Base-by-base conservation (phyloP, 1,140 invertebrate genomes). In the Papilio glaucus region DNA sequence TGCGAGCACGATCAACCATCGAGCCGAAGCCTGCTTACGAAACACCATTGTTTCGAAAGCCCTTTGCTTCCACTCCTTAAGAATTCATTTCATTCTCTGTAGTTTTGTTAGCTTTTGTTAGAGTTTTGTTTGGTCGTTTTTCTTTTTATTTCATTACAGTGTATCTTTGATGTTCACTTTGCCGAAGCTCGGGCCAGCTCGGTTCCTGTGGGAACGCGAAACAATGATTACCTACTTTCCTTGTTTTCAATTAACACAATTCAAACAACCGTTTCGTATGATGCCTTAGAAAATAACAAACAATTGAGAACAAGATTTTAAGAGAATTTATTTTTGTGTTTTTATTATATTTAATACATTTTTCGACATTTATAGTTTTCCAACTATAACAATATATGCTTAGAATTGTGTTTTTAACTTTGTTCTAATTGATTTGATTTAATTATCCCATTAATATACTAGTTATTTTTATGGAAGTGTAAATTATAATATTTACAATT, bases 91-190 rank as follows among this genome's bases (percentile, higher is more conserved):
- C 77, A 79, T 79, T 84, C 82, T 85, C 84, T 88, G 87, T 89
- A 80, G 80, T 86, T 91, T 86, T 88, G 85, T 86, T 85, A 82
- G 78, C 82, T 83, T 69, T 89, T 88, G 82, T 75, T 57, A 68
- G 83, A 86, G 73, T 87, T 90, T 83, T 72, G 74, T 83, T 82
- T 71, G 77, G 77, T 62, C 69, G 74, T 84, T 85, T 80, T 74
- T 77, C 82, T 80, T 81, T 79, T 78, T 67, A 83, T 80, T 83
- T 81, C 75, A 29, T 69, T 69, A 26, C 42, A 49, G 38, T 83
- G 72, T 79, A 75, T 80, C 82, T 88, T 89, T 86, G 80, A 89
- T 85, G 77, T 86, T 78, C 63, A 62, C 63, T 71, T 57, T 79
- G 69, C 57, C 21, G 21, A 29, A 10, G 60, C 29, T 38, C 26